phyloP scores from a whole-genome alignment of 2,888 invertebrate species.

The Nephrotoma appendiculata region DNA sequence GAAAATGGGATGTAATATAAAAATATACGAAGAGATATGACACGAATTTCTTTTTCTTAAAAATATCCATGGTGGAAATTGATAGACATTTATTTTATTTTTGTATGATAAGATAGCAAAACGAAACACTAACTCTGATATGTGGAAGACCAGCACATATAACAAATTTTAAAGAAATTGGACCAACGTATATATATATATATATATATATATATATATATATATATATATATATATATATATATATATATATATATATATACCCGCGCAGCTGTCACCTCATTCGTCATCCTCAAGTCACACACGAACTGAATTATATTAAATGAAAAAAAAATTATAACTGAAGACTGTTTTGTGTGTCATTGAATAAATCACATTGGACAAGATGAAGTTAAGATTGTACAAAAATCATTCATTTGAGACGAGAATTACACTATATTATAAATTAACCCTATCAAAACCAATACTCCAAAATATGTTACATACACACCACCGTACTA shows the following conservation, averaged over 20 bases:
- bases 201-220: not conserved
- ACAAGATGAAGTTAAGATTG: conserved; percentile 1
- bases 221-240: not conserved
- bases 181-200: not conserved
- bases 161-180: not conserved
- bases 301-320: not conserved
- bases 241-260: not conserved
- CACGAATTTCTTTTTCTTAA: not conserved
- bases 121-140: not conserved
- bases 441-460: not conserved
- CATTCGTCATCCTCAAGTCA: conserved; percentile 4
- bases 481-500: not conserved
- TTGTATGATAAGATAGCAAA: not conserved
- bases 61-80: not conserved
- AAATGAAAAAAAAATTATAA: not conserved
- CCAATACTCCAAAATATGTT: not conserved
- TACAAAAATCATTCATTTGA: not conserved
- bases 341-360: not conserved
- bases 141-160: not conserved
- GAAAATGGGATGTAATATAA: not conserved
- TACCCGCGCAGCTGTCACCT: conserved; percentile 1
- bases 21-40: not conserved
- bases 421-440: not conserved
- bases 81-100: not conserved
- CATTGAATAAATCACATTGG: conserved; percentile 3